Base-by-base conservation (phyloP, 2,797 vertebrate genomes). In the Gambusia yucatana region DNA sequence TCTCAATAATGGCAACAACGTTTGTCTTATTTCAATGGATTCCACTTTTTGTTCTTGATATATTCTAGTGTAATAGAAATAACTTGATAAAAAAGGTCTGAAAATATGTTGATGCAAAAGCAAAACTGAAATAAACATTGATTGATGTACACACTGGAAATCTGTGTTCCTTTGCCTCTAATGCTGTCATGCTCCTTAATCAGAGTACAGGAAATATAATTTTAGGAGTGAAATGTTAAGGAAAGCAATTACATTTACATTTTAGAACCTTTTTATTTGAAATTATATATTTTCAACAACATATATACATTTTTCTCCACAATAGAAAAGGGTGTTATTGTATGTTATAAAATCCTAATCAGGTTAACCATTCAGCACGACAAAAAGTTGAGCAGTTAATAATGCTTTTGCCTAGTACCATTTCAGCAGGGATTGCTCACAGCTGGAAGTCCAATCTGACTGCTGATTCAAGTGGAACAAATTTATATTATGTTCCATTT, bases 121-220 rank as follows among this genome's bases (percentile, higher is more conserved):
- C 89, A 94, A 71, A 95, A 93, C 91, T 92, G 88, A 96, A 96
- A 96, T 96, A 96, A 96, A 96, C 95, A 94, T 93, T 95, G 93
- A 94, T 95, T 96, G 95, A 96, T 96, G 96, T 96, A 96, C 88
- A 93, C 75, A 89, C 83, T 77, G 50, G 78, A 83, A 57, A 82
- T 65, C 1, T 87, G 76, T 77, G 59, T 79, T 84, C 88, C 10
- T 71, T 61, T 90, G 3, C 59, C 28, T 5, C 14, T 72, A 3
- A 59, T 6, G 30, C 0, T 72, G 16, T 41, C 13, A 33, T 73
- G 69, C 36, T 69, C 20, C 33, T 57, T 39, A 44, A 46, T 28
- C 44, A 46, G 28, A 46, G 43, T 46, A 43, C 3, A 46, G 6
- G 14, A 71, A 44, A 70, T 67, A 4, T 41, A 46, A 69, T 46